These are phyloP conservation scores for Rhinogobius similis DNA, from an alignment of 2,113 vertebrate genomes.

Conservation along the genomic window DNA sequence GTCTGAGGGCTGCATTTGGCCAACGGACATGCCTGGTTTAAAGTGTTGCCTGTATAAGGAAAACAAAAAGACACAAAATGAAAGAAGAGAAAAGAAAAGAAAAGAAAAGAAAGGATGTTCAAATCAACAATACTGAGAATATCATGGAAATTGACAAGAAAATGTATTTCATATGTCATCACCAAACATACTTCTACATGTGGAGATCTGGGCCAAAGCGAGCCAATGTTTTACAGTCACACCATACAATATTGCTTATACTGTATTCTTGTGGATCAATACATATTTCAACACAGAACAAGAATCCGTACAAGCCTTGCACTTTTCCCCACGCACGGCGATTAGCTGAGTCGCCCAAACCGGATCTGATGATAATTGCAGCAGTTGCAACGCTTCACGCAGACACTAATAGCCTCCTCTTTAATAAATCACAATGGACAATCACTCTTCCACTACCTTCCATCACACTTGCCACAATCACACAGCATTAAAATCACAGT, in stretches of 20 bases:
- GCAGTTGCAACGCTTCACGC: conserved; percentile 38
- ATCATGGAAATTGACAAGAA: no score
- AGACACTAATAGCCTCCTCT: conserved; percentile 53
- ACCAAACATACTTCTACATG: background rate
- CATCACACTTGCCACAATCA: conserved; percentile 42
- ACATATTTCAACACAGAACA: conserved; percentile 6
- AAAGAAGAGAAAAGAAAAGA: no score
- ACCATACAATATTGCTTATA: background rate
- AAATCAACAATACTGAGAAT: no score
- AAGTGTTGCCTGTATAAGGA: no score
- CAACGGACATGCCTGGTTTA: no score
- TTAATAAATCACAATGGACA: conserved; percentile 59
- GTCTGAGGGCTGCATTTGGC: no score
- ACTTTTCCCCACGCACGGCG: conserved; percentile 24
- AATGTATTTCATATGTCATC: no score
- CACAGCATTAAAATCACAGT: conserved; percentile 32
- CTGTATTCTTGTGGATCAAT: conserved; percentile 7
- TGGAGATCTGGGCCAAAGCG: background rate
- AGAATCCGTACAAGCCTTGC: conserved; percentile 33
- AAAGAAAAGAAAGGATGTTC: no score
- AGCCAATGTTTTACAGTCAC: background rate
- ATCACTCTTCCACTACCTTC: conserved; percentile 56
- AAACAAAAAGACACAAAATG: no score
- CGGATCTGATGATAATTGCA: conserved; percentile 57
- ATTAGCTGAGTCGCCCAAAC: conserved; percentile 61